These are phyloP conservation scores for Synanthedon tipuliformis DNA, from an alignment of 2,888 invertebrate species.

Conservation along the genomic window DNA sequence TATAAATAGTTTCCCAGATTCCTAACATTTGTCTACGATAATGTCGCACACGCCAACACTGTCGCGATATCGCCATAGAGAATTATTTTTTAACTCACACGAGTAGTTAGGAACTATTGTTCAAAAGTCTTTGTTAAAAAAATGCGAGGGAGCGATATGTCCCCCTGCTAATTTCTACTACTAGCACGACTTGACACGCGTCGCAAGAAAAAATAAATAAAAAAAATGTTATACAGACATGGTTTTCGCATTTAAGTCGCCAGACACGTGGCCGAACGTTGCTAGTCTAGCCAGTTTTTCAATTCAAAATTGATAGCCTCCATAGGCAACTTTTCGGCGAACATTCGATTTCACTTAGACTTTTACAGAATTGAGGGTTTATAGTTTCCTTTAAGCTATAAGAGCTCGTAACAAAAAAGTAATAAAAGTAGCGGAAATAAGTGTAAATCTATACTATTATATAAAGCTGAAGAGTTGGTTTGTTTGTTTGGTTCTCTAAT, in stretches of 20 bases:
- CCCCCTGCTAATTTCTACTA: slow-evolving; percentile 66
- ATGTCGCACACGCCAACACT: slow-evolving; percentile 10
- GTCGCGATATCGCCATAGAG: slow-evolving; percentile 28
- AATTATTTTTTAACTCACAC: slow-evolving; percentile 59
- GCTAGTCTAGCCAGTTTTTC: slow-evolving; percentile 37
- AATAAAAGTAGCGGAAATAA: too few species aligned
- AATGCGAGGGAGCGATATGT: slow-evolving; percentile 55
- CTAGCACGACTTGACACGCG: slow-evolving; percentile 68
- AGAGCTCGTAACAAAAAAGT: too few species aligned
- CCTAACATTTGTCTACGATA: slow-evolving; percentile 11
- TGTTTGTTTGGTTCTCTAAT: too few species aligned
- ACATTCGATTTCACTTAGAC: slow-evolving; percentile 36
- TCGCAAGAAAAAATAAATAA: slow-evolving; percentile 48
- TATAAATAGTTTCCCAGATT: background rate
- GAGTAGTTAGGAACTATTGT: slow-evolving; percentile 64
- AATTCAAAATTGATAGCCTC: slow-evolving; percentile 39
- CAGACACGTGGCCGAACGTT: slow-evolving; percentile 34
- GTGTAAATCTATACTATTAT: too few species aligned
- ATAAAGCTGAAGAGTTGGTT: too few species aligned
- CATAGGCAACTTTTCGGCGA: slow-evolving; percentile 22
- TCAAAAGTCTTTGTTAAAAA: slow-evolving; percentile 60
- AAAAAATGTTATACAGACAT: slow-evolving; percentile 49
- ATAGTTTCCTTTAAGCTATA: slow-evolving; percentile 27
- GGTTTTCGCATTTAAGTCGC: slow-evolving; percentile 52
- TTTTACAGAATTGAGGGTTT: slow-evolving; percentile 33